Evolutionary conservation across 2,797 vertebrate genomes (phyloP).

Genomic region (Mustela erminea): DNA sequence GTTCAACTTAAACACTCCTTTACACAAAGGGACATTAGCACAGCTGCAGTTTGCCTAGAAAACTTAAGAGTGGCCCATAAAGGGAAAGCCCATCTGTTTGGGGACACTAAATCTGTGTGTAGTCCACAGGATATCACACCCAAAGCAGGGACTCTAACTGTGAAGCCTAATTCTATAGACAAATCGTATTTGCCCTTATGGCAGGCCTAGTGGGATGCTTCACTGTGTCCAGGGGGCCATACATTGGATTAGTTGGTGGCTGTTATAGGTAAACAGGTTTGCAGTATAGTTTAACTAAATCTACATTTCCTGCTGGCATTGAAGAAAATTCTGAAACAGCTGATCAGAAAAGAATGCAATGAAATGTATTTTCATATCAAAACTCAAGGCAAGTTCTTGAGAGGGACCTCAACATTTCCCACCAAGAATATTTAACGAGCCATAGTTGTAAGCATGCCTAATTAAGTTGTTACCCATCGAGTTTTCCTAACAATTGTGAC

Average conservation of each 20-base stretch:
- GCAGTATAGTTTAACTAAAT: conserved; percentile 56
- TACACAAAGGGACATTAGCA: conserved; percentile 76
- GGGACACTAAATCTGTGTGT: conserved; percentile 81
- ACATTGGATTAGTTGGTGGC: conserved; percentile 52
- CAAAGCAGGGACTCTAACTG: conserved; percentile 75
- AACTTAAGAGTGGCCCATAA: conserved; percentile 79
- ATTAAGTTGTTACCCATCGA: conserved; percentile 32
- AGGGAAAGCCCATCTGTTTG: conserved; percentile 82
- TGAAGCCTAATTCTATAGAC: conserved; percentile 77
- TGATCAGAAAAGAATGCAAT: conserved; percentile 58
- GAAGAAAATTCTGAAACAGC: conserved; percentile 58
- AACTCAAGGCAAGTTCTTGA: conserved; percentile 59
- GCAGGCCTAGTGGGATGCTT: conserved; percentile 68
- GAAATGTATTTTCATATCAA: conserved; percentile 64
- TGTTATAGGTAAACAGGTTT: conserved; percentile 75
- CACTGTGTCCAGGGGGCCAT: not conserved
- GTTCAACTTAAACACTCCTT: conserved; percentile 71
- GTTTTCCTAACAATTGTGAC: conserved; percentile 25
- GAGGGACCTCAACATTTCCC: conserved; percentile 59
- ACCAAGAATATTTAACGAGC: conserved; percentile 52
- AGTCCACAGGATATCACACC: conserved; percentile 77
- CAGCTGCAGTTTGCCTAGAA: conserved; percentile 76
- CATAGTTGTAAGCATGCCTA: conserved; percentile 52
- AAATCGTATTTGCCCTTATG: conserved; percentile 77
- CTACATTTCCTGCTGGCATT: conserved; percentile 44